phyloP scores from a whole-genome alignment of 2,113 vertebrate species.

The Anguilla rostrata region DNA sequence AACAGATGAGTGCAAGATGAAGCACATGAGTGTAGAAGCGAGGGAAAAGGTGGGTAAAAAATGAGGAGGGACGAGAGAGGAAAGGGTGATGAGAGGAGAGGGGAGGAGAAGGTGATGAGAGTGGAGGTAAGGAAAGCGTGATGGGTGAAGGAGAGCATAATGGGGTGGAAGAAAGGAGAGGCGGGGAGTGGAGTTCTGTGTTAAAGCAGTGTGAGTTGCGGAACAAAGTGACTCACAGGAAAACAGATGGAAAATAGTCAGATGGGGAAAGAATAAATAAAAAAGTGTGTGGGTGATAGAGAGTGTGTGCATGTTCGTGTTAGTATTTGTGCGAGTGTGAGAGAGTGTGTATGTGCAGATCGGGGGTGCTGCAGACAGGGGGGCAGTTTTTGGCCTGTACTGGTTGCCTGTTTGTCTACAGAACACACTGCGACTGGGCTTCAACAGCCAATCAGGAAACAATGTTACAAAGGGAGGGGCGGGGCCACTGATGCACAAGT shows the following conservation, averaged over 20 bases:
- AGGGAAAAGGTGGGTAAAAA: not conserved
- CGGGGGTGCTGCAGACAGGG: conserved; percentile 54
- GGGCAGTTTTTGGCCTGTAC: conserved; percentile 80
- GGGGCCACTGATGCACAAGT: conserved; percentile 23
- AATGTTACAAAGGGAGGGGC: conserved; percentile 61
- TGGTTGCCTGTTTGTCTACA: conserved; percentile 99
- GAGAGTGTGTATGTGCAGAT: too few relatives aligned
- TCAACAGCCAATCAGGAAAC: conserved; percentile 74
- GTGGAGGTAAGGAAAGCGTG: conserved; percentile 23
- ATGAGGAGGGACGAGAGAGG: conserved; percentile 25
- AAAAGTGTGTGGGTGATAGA: too few relatives aligned
- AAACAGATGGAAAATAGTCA: too few relatives aligned
- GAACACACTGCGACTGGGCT: conserved; percentile 78
- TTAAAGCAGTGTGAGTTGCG: too few relatives aligned
- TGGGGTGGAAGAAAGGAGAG: too few relatives aligned
- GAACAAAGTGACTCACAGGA: too few relatives aligned
- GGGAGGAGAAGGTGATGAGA: not conserved
- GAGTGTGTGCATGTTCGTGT: too few relatives aligned
- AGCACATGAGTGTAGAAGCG: conserved; percentile 34
- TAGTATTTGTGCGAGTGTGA: too few relatives aligned
- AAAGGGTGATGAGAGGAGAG: too few relatives aligned
- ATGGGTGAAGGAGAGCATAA: conserved; percentile 15
- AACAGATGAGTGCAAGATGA: conserved; percentile 43
- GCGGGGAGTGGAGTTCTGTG: too few relatives aligned
- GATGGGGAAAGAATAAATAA: too few relatives aligned